Base-by-base conservation (phyloP, 2,888 invertebrate species). In the Trachelus stipa region DNA sequence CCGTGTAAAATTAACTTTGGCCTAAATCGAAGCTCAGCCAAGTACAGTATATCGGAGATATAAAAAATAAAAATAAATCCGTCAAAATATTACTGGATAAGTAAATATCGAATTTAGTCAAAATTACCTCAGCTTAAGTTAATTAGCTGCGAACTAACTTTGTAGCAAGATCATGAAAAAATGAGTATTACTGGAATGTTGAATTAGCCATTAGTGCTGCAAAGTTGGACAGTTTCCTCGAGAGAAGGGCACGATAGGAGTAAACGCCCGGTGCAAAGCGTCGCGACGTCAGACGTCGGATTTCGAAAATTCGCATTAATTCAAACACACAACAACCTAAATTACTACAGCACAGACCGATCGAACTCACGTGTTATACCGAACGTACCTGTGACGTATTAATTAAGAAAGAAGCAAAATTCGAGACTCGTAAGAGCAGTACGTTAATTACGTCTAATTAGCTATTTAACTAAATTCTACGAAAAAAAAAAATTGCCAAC, bases 361-460 rank as follows among this genome's bases (percentile, higher is more conserved):
- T 56, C 23, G 56, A 56, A 1, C 9, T 23, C 9, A 23, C 56
- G 23, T 23, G 56, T 23, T 9, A 2, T 0, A 56, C 23, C 2
- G 23, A 56, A 9, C 56, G 37, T 15, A 15, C 56, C 9, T 23
- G 23, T 56, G 23, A 56, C 23, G 23, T 56, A 56, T 23, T 56
- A 23, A 56, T 56, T 56, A 23, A 23, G 56, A 56, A 56, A 56
- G 56, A 56, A 9, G 56, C 56, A 15, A 9, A 56, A 23, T 23
- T 23, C 6, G 23, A 56, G 23, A 30, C 12, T 33, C 31, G 23
- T 71, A 71, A 23, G 30, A 31, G 71, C 71, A 9, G 71, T 31
- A 79, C 82, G 83, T 83, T 84, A 84, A 85, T 84, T 83, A 85
- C 79, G 68, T 73, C 79, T 80, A 84, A 84, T 84, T 85, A 83